phyloP scores from a whole-genome alignment of 1,140 invertebrate species.

The Doryteuthis pealeii region DNA sequence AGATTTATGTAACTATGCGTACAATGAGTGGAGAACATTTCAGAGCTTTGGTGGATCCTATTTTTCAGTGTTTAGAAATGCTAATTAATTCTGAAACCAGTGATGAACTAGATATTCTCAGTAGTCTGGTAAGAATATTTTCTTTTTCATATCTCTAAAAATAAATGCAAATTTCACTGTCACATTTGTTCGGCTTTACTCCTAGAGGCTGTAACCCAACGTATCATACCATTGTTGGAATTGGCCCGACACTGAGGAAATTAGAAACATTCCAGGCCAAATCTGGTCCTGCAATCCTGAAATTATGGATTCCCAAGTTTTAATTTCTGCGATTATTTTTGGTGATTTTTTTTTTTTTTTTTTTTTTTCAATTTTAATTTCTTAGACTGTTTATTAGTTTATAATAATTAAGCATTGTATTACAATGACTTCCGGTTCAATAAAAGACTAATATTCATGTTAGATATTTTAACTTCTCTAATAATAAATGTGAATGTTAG shows the following conservation, averaged over 20 bases:
- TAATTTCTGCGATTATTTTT: too few relatives aligned
- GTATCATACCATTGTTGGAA: too few relatives aligned
- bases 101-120: neutral
- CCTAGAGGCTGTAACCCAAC: too few relatives aligned
- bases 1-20: conserved; percentile 34
- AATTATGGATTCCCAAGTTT: too few relatives aligned
- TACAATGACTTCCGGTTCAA: neutral
- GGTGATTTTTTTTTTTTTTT: too few relatives aligned
- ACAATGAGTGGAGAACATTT: conserved; percentile 32
- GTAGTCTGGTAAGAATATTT: neutral
- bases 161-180: too few relatives aligned
- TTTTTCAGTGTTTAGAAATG: conserved; percentile 33
- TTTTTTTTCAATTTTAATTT: too few relatives aligned
- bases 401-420: neutral
- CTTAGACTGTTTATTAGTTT: neutral
- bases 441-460: neutral
- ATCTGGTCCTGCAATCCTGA: too few relatives aligned
- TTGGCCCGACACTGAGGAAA: too few relatives aligned
- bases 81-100: neutral
- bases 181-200: neutral
- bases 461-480: neutral
- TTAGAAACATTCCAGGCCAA: too few relatives aligned
- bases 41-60: conserved; percentile 26
- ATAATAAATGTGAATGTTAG: too few relatives aligned
- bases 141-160: too few relatives aligned